A percentile compares a stretch with the other conserved stretches of the same genome.
Evolutionary conservation across 2,888 invertebrate genomes (phyloP).

Genomic region (Amblyjoppa proteus): DNA sequence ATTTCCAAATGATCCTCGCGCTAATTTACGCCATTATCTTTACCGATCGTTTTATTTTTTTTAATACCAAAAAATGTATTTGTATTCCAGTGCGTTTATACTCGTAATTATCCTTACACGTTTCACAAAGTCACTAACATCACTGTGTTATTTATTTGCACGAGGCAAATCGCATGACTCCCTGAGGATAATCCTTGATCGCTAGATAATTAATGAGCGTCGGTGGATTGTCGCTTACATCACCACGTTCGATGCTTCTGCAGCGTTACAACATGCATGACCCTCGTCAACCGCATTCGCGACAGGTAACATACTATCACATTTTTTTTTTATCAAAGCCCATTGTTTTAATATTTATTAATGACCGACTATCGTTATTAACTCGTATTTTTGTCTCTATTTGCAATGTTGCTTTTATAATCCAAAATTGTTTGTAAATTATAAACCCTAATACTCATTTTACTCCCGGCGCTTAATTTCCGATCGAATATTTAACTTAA

Average conservation of each 20-base stretch:
- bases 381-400: neutral
- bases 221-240: conserved; percentile 28
- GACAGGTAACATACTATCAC: neutral
- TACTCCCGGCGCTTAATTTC: neutral
- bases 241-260: neutral
- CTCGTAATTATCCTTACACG: neutral
- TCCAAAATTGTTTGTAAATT: neutral
- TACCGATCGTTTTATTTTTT: neutral
- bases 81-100: neutral
- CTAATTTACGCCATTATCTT: neutral
- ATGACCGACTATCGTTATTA: neutral
- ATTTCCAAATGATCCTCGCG: neutral
- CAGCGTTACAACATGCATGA: neutral
- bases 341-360: neutral
- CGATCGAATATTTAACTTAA: neutral
- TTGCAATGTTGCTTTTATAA: neutral
- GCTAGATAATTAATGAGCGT: conserved; percentile 32
- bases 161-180: conserved; percentile 8
- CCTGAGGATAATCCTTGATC: conserved; percentile 31
- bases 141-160: conserved; percentile 22
- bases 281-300: neutral
- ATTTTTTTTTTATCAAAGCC: neutral
- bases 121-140: conserved; percentile 12
- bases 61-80: neutral
- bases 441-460: neutral